Base-by-base conservation (phyloP, 2,113 vertebrate genomes). In the Larimichthys crocea region DNA sequence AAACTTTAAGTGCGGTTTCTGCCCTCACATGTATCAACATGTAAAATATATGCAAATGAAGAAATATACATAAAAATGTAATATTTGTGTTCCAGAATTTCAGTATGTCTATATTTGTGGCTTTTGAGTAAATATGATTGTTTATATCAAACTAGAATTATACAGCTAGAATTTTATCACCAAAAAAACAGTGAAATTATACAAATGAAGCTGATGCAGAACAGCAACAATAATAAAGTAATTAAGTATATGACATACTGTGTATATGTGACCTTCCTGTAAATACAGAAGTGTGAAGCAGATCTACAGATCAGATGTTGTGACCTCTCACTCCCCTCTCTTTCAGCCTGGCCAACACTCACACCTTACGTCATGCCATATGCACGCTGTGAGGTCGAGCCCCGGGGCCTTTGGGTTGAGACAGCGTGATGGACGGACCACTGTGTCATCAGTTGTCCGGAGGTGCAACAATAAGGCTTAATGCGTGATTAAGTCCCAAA, bases 391-490 rank as follows among this genome's bases (percentile, higher is more conserved):
- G 87, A 59, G 87, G 80, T 79, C 55, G 59, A 48, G 76, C 57
- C 77, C 72, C 3, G 63, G 76, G 86, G 53, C 53, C 40, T n/a
- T 59, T 48, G 82, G 76, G 62, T 78, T 71, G 79, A 71, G 79
- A 46, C 63, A 70, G 87, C 63, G 77, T 9, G 83, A 29, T 74
- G 56, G 72, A 49, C 19, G 74, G 84, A 79, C 31, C 76, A 50
- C 89, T 89, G 91, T 91, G 91, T 92, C 90, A 90, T 90, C 91
- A 86, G 83, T 83, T 20, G 74, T 59, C 85, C 88, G 86, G 88
- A 91, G 74, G 86, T 86, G 64, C 79, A 88, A 92, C 91, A 89
- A 91, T 81, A 85, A 80, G 64, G 61, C 16, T 69, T 89, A 90
- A 89, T 84, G 87, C 89, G 35, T 3, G 85, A 90, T 91, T 89